Base-by-base conservation (phyloP, 2,888 invertebrate genomes). In the Meta bourneti region DNA sequence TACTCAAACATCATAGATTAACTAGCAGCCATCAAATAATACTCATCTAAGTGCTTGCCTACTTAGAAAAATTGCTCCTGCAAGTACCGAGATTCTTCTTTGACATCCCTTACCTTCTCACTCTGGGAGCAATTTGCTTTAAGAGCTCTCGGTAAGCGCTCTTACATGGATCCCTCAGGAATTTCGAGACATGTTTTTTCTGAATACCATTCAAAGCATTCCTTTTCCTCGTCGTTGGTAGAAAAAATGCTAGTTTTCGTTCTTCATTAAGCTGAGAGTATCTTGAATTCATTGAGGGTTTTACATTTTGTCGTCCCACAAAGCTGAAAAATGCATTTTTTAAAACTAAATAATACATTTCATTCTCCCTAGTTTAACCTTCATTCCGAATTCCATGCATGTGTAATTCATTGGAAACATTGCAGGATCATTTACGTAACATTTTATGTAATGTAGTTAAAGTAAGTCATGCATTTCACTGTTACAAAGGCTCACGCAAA, bases 51-150 rank as follows among this genome's bases (percentile, higher is more conserved):
- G 20, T 75, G 7, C 61, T 20, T 83, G 74, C 74, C 83, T 75
- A 84, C 84, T 84, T 75, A 84, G 34, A 84, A 61, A 72, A 72
- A 84, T 84, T 84, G 61, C 84, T 75, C 74, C 34, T 16, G 19
- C 9, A 16, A 72, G 16, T 74, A 84, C 74, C 71, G 75, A 84
- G n/a, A 49, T 20, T 49, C 34, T 61, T 72, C 74, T 75, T 75
- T 34, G 74, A 74, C 54, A 84, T 61, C 54, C 48, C 34, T 20
- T 61, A 61, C n/a, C 13, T 78, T 48, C 72, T 54, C 87, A 13
- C 79, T 72, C 79, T 8, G 52, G 70, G 79, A 87, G 72, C 80
- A 72, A 87, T 87, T 87, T 87, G 72, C 70, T 80, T 87, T 87
- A 87, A 87, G 87, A 80, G 79, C 71, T 72, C 34, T 20, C 71